Evolutionary conservation across 2,113 vertebrate species (phyloP).

Genomic region (Rhynchopsitta pachyrhyncha): DNA sequence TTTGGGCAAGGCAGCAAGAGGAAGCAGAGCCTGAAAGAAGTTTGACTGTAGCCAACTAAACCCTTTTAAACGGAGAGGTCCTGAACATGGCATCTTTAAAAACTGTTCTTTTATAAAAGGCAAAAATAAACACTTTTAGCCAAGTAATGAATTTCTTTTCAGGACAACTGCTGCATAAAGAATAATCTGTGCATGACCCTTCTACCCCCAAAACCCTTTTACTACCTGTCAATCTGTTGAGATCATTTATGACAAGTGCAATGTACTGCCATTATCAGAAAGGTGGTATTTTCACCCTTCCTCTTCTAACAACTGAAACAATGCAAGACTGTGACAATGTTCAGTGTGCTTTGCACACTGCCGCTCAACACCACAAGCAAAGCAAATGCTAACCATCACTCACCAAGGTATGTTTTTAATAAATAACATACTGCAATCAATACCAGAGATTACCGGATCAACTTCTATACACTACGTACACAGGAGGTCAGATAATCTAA

Average conservation of each 20-base stretch:
- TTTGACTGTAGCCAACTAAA: neutral
- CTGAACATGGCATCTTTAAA: neutral
- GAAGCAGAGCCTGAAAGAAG: neutral
- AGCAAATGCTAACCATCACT: neutral
- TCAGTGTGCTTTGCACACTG: neutral
- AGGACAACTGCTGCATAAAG: neutral
- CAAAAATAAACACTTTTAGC: neutral
- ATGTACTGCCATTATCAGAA: neutral
- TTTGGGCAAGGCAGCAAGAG: neutral
- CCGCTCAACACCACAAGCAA: neutral
- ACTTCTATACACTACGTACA: neutral
- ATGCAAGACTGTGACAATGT: neutral
- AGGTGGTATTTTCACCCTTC: neutral
- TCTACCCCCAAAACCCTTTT: neutral
- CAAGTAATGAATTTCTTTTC: neutral
- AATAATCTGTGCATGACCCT: neutral
- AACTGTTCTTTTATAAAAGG: neutral
- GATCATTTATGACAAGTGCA: neutral
- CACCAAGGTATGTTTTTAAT: neutral
- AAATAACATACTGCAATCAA: slow-evolving; percentile 2
- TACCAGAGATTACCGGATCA: neutral
- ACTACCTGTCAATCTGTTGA: neutral
- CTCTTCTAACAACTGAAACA: neutral
- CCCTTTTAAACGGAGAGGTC: neutral
- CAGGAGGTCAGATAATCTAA: neutral